Conservation (phyloP, 92 coral and sea anemone genomes). For the Epizoanthus scotinus region DNA sequence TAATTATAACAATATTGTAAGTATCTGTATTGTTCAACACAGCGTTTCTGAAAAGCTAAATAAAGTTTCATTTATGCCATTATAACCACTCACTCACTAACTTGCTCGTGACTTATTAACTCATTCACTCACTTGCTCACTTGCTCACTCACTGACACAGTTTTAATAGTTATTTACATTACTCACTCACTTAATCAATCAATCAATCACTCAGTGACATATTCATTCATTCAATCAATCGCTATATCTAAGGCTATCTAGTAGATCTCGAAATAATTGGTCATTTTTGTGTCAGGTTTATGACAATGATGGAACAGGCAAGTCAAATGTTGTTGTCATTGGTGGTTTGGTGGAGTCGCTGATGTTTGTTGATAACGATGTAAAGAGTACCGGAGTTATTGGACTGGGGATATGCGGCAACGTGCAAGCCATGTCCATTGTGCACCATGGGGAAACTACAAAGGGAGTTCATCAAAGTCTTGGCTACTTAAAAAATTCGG, state of each 20-base stretch:
- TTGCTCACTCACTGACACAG: too few species aligned
- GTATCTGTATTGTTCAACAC: too few species aligned
- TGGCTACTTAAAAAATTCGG: slow-evolving; percentile 53
- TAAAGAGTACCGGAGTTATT: slow-evolving; percentile 70
- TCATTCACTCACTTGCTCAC: too few species aligned
- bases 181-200: too few species aligned
- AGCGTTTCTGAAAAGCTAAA: too few species aligned
- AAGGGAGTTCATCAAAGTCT: slow-evolving; percentile 64
- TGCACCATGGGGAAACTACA: slow-evolving; percentile 83
- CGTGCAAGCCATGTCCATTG: slow-evolving; percentile 84
- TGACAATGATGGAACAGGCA: slow-evolving; percentile 69
- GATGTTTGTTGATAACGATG: slow-evolving; percentile 80
- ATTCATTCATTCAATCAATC: background rate
- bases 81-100: too few species aligned
- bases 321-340: slow-evolving; percentile 83
- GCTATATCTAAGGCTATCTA: background rate
- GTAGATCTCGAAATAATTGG: background rate
- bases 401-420: slow-evolving; percentile 91
- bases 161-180: too few species aligned
- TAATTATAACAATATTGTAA: too few species aligned
- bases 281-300: slow-evolving; percentile 58
- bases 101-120: too few species aligned
- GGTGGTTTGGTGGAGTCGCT: slow-evolving; percentile 94
- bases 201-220: too few species aligned
- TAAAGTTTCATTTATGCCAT: too few species aligned